phyloP scores from a whole-genome alignment of 1,140 invertebrate genomes.

The Tetramorium parvispinum region DNA sequence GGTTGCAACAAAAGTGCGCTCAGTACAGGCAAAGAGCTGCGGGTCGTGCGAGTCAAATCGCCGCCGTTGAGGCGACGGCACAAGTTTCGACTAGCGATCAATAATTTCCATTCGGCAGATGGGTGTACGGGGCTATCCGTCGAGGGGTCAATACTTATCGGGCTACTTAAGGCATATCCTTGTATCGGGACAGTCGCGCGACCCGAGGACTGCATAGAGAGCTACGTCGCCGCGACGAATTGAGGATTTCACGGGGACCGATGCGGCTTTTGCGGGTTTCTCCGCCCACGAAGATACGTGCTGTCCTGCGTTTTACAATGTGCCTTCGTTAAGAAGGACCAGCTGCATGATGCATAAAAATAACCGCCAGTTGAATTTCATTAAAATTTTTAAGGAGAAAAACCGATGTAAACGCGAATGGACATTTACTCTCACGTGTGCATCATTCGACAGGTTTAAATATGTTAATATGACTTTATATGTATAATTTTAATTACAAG shows the following conservation, averaged over 20 bases:
- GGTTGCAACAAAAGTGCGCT: conserved; percentile 60
- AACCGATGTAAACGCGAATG: background rate
- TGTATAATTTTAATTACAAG: background rate
- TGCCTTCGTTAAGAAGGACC: conserved; percentile 82
- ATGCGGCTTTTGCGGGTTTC: conserved; percentile 83
- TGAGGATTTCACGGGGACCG: conserved; percentile 84
- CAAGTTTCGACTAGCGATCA: conserved; percentile 68
- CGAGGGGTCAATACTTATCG: conserved; percentile 70
- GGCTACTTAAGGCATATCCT: conserved; percentile 75
- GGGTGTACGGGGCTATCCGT: background rate
- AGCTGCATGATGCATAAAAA: conserved; percentile 75
- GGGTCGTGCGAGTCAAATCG: conserved; percentile 76
- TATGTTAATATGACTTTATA: background rate
- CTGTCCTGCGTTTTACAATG: conserved; percentile 82
- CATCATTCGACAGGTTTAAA: background rate
- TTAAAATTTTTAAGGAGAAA: conserved; percentile 54
- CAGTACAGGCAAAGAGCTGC: conserved; percentile 60
- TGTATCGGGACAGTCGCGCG: conserved; percentile 75
- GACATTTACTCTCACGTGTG: background rate
- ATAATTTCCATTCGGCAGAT: background rate
- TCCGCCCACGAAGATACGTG: conserved; percentile 82
- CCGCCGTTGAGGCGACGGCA: conserved; percentile 44
- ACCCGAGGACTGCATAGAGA: conserved; percentile 77
- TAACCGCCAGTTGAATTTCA: conserved; percentile 63
- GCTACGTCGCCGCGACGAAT: conserved; percentile 83